Evolutionary conservation across 1,140 invertebrate genomes (phyloP).

Genomic region (Ganaspis sp.): DNA sequence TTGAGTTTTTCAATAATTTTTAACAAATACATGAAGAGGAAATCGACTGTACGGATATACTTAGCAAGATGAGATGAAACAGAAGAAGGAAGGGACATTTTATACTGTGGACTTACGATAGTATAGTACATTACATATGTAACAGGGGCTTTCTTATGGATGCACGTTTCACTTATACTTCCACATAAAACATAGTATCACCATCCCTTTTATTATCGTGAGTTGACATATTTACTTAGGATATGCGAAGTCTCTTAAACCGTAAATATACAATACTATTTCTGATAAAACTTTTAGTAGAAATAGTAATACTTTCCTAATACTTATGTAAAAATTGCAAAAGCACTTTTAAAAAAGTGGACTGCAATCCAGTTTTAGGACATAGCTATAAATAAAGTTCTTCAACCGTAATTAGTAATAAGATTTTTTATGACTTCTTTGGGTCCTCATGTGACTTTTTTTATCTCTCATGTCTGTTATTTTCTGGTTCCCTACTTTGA

Average conservation of each 20-base stretch:
- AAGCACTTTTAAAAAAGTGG: neutral
- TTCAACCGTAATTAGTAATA: neutral
- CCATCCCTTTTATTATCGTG: slow-evolving; percentile 25
- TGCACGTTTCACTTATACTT: slow-evolving; percentile 58
- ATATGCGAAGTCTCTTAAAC: slow-evolving; percentile 10
- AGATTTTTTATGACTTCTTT: neutral
- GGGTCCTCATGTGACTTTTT: neutral
- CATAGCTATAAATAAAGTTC: neutral
- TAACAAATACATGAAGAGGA: neutral
- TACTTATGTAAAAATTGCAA: neutral
- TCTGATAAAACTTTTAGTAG: neutral
- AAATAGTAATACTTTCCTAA: no score
- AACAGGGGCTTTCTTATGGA: slow-evolving; percentile 45
- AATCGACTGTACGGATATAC: neutral
- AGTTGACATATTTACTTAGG: slow-evolving; percentile 13
- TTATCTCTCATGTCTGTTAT: neutral
- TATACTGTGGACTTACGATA: slow-evolving; percentile 8
- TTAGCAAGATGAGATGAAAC: neutral
- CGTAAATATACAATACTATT: slow-evolving; percentile 10
- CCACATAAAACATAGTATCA: slow-evolving; percentile 47
- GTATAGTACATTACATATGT: slow-evolving; percentile 51
- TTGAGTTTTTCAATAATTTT: neutral
- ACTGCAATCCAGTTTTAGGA: neutral
- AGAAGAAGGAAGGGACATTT: neutral
- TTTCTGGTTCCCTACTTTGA: neutral